phyloP scores from a whole-genome alignment of 2,797 vertebrate genomes.

The Molossus molossus region DNA sequence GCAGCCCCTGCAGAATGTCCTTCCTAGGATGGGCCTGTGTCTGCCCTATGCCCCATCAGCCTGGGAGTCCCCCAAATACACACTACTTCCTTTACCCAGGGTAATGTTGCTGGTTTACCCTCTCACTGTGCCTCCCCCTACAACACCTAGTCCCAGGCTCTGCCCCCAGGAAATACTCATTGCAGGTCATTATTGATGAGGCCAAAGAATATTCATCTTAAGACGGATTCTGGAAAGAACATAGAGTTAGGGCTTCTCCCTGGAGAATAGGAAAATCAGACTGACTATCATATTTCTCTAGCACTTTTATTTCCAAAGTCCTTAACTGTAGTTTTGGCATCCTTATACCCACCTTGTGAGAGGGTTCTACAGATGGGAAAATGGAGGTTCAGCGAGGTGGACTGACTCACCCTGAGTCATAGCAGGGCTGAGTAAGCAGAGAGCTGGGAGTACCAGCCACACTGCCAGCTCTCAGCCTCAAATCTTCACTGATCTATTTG shows the following conservation, averaged over 20 bases:
- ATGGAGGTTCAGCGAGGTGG: not conserved
- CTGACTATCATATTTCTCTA: not conserved
- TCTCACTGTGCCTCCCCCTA: not conserved
- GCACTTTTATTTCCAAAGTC: not conserved
- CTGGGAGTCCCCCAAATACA: not conserved
- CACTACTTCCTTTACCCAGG: not conserved
- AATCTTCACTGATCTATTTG: not conserved
- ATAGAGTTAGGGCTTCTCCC: not conserved
- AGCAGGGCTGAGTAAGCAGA: constrained; percentile 26
- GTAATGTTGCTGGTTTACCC: not conserved
- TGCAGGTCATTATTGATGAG: not conserved
- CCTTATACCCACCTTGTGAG: not conserved
- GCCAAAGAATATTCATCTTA: not conserved
- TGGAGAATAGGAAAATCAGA: not conserved
- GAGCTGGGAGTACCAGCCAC: not conserved
- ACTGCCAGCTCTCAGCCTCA: not conserved
- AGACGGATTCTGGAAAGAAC: not conserved
- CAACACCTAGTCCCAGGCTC: not conserved
- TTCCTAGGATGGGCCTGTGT: not conserved
- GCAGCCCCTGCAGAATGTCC: not conserved
- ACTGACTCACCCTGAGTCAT: constrained; percentile 71
- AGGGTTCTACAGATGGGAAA: constrained; percentile 8
- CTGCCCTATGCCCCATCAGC: not conserved
- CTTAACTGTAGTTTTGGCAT: constrained; percentile 45
- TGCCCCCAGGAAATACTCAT: not conserved